A percentile compares a stretch with the other conserved stretches of the same genome.
Conservation (phyloP, 2,888 invertebrate genomes). For the Diarsia rubi region DNA sequence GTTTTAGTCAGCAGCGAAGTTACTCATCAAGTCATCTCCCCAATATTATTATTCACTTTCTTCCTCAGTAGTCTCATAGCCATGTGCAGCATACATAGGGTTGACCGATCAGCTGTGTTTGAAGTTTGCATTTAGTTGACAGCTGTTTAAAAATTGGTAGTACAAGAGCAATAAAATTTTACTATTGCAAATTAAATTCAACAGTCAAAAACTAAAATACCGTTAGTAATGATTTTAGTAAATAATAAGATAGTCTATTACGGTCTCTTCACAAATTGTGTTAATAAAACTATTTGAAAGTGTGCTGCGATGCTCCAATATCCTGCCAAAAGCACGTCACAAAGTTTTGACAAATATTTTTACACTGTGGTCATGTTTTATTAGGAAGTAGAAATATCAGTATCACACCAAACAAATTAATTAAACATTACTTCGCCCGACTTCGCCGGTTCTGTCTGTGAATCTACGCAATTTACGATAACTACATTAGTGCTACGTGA, state of each 20-base stretch:
- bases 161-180: neutral
- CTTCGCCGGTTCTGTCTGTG: conserved; percentile 15
- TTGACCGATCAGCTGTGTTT: conserved; percentile 37
- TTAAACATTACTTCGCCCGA: conserved; percentile 15
- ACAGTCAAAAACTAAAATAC: neutral
- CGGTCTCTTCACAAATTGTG: neutral
- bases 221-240: neutral
- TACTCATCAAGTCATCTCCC: too few species aligned
- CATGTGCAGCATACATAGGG: conserved; percentile 18
- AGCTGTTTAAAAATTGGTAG: neutral
- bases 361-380: conserved; percentile 41
- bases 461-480: conserved; percentile 1
- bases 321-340: neutral
- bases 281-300: neutral
- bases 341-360: conserved; percentile 15
- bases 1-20: too few species aligned
- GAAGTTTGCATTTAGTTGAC: conserved; percentile 15
- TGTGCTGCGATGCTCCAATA: neutral
- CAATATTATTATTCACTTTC: too few species aligned
- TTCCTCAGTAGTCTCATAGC: too few species aligned
- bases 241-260: neutral
- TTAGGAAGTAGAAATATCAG: conserved; percentile 1
- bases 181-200: too few species aligned
- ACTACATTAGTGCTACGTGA: neutral
- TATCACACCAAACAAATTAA: conserved; percentile 30